A percentile compares a stretch with the other conserved stretches of the same genome.
phyloP scores from a whole-genome alignment of 1,140 invertebrate species.

The Notospermus geniculatus region DNA sequence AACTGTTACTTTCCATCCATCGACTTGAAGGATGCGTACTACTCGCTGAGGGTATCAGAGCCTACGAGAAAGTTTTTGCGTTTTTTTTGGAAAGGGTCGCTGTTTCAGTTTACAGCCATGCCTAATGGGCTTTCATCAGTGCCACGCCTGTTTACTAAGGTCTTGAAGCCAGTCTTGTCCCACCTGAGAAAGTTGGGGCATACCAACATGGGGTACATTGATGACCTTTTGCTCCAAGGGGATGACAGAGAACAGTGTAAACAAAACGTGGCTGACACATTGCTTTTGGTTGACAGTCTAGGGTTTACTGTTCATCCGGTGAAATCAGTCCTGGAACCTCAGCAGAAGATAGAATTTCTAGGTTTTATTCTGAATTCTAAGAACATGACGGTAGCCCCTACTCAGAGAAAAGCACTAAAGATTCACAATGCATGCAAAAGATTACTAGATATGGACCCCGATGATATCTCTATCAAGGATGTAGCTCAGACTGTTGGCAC shows the following conservation, averaged over 20 bases:
- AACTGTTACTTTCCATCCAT: too few relatives aligned
- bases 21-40: too few relatives aligned
- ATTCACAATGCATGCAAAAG: neutral
- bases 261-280: too few relatives aligned
- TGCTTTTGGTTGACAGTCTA: neutral
- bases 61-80: too few relatives aligned
- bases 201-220: conserved; percentile 8
- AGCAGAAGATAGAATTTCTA: too few relatives aligned
- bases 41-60: too few relatives aligned
- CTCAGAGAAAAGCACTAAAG: neutral
- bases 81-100: too few relatives aligned
- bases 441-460: neutral
- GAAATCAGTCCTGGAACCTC: conserved; percentile 11
- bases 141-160: too few relatives aligned
- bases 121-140: too few relatives aligned
- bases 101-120: too few relatives aligned
- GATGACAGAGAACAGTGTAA: conserved; percentile 3
- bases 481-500: conserved; percentile 9
- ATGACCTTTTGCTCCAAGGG: conserved; percentile 17
- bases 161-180: too few relatives aligned
- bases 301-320: conserved; percentile 11
- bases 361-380: conserved; percentile 15
- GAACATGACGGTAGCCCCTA: conserved; percentile 4
- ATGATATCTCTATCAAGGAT: neutral
- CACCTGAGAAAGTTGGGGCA: too few relatives aligned